These are phyloP conservation scores for Dromococcyx pavoninus DNA, from an alignment of 2,797 vertebrate genomes.

Conservation along the genomic window DNA sequence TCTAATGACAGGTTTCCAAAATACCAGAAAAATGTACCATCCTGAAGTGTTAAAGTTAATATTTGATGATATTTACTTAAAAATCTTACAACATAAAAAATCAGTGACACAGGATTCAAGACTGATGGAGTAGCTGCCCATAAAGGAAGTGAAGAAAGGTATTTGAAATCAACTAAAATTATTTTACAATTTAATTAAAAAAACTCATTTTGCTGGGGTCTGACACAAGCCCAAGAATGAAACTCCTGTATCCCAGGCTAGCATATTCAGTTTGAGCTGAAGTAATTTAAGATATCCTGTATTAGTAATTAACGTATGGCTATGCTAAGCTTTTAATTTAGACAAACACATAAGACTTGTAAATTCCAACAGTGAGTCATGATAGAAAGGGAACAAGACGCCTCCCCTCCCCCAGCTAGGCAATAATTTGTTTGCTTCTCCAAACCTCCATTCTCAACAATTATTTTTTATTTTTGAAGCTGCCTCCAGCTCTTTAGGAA, in stretches of 20 bases:
- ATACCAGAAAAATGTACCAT: background rate
- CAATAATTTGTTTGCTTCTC: constrained; percentile 4
- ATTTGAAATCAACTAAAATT: background rate
- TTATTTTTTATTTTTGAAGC: background rate
- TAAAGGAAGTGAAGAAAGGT: background rate
- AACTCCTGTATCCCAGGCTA: background rate
- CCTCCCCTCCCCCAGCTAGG: background rate
- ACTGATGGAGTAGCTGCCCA: background rate
- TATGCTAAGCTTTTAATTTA: constrained; percentile 37
- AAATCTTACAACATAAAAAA: background rate
- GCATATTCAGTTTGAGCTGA: background rate
- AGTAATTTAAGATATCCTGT: background rate
- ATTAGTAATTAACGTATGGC: background rate
- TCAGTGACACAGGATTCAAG: background rate
- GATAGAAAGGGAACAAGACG: background rate
- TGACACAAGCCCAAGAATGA: background rate
- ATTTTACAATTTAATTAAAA: background rate
- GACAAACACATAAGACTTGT: constrained; percentile 24
- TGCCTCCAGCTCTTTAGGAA: background rate
- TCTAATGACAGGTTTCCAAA: constrained; percentile 15
- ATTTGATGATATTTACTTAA: background rate
- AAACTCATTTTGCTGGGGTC: background rate
- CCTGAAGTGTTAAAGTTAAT: background rate
- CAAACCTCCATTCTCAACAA: background rate
- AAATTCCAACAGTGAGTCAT: constrained; percentile 36